phyloP scores from a whole-genome alignment of 1,140 invertebrate species.

The Maconellicoccus hirsutus region DNA sequence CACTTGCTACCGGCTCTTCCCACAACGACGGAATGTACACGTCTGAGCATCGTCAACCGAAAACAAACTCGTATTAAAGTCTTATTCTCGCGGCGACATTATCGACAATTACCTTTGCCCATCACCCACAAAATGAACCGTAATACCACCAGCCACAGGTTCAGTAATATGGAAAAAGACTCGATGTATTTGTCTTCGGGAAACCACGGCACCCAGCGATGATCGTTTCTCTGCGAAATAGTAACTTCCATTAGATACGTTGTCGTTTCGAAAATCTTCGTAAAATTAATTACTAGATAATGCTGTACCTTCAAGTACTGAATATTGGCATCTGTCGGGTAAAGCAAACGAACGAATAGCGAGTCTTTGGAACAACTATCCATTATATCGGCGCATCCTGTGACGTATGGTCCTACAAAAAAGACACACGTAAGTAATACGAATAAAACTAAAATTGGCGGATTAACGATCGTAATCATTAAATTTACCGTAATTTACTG shows the following conservation, averaged over 20 bases:
- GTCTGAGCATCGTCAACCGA: background rate
- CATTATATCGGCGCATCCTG: slow-evolving; percentile 39
- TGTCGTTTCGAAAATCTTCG: background rate
- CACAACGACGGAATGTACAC: slow-evolving; percentile 42
- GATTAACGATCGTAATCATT: too few species aligned
- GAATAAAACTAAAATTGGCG: background rate
- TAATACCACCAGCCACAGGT: slow-evolving; percentile 38
- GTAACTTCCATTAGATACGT: slow-evolving; percentile 1
- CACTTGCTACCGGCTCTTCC: slow-evolving; percentile 36
- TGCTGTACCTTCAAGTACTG: slow-evolving; percentile 31
- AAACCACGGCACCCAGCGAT: slow-evolving; percentile 45
- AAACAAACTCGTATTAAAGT: background rate
- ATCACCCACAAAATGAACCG: background rate
- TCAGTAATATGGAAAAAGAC: slow-evolving; percentile 42
- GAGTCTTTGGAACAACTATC: slow-evolving; percentile 35
- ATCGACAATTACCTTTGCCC: background rate
- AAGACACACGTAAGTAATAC: too few species aligned
- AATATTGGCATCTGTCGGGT: slow-evolving; percentile 34
- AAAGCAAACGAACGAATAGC: slow-evolving; percentile 37
- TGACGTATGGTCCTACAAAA: slow-evolving; percentile 36
- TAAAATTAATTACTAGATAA: background rate
- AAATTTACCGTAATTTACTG: too few species aligned
- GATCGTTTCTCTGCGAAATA: slow-evolving; percentile 35
- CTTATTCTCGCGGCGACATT: background rate
- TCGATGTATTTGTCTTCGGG: slow-evolving; percentile 42